Conservation (phyloP, 2,113 vertebrate genomes). For the Saimiri boliviensis region DNA sequence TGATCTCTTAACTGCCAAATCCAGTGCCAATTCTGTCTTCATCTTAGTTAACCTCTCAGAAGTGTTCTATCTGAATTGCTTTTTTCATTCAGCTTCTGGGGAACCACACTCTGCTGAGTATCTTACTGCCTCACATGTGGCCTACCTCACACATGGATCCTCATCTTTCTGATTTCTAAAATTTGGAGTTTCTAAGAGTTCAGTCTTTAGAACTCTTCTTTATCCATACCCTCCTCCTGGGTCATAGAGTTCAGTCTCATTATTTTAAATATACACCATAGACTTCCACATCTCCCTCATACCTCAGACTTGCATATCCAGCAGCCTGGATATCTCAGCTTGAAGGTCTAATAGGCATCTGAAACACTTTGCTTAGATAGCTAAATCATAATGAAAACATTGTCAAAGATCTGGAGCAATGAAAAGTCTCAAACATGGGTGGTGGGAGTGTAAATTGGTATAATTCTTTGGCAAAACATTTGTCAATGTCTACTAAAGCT, state of each 20-base stretch:
- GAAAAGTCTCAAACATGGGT: neutral
- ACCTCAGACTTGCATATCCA: no score
- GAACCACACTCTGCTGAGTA: no score
- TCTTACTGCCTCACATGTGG: no score
- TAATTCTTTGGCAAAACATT: no score
- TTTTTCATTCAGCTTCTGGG: neutral
- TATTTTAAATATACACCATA: no score
- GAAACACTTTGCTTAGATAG: neutral
- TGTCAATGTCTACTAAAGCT: neutral
- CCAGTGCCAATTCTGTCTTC: neutral
- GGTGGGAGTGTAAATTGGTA: neutral
- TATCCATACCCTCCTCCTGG: no score
- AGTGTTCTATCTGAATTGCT: neutral
- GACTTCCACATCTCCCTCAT: neutral
- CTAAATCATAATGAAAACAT: neutral
- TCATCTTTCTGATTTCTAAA: neutral
- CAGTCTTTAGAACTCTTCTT: neutral
- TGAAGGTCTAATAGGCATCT: neutral
- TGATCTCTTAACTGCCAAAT: neutral
- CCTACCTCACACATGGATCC: no score
- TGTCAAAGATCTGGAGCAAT: neutral
- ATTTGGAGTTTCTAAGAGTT: neutral
- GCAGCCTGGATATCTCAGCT: fast-evolving
- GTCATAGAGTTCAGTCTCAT: neutral
- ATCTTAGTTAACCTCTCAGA: neutral